Evolutionary conservation across 2,888 invertebrate species (phyloP), one percentile per base, ranked within the genome.

Genomic region (Stenodera caucasica): DNA sequence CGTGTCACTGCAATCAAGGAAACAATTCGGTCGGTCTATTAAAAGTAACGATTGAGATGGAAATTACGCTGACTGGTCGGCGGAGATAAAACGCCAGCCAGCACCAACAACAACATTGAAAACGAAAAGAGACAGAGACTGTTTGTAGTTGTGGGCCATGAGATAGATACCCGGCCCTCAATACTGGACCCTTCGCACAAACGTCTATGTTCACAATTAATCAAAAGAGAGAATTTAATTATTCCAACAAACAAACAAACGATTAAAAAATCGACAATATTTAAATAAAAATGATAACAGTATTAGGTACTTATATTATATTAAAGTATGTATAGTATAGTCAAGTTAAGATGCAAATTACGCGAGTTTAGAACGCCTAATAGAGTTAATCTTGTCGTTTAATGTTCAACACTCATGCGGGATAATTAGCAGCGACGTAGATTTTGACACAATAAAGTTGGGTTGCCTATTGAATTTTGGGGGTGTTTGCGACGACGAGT

Each of bases 11-110:
- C 78, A 80, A 80, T 80, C 80, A 78, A 79, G 78, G 79, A 80
- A 79, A 80, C 80, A 80, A 80, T 80, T 77, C 79, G 72, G 77
- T 67, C 71, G 45, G 72, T 76, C 78, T 78, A 80, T 81, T 80
- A 81, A 80, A 80, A 80, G 80, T 81, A 78, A 77, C 80, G 80
- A 81, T 81, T 80, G 81, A 81, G 81, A 81, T 81, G 81, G 79
- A 81, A 81, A 81, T 81, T 80, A 76, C 79, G 67, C 73, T 73
- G 77, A 77, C 79, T 80, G 81, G 79, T 75, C 79, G 74, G 76
- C 72, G 72, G 76, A 80, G 81, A 81, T 81, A 81, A 81, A 79
- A 45, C 45, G 21, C 45, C 21, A n/a, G n/a, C n/a, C n/a, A n/a
- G n/a, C n/a, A n/a, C n/a, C n/a, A n/a, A n/a, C n/a, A n/a, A n/a